Base-by-base conservation (phyloP, 1,140 invertebrate genomes). In the Aphelinus certus region DNA sequence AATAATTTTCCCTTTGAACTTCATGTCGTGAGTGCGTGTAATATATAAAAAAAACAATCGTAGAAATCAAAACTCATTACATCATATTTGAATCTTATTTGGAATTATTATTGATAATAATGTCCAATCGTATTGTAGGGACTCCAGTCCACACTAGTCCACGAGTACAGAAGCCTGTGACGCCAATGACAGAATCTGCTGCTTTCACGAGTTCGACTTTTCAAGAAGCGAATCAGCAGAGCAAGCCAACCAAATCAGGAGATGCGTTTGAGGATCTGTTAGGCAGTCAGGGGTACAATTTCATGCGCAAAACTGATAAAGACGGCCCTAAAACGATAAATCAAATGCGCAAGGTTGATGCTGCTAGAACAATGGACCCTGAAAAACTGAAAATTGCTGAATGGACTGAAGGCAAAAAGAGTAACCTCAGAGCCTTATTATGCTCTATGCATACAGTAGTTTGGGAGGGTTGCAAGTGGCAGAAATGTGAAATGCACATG, bases 391-490 rank as follows among this genome's bases (percentile, higher is more conserved):
- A 94, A 87, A 93, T 98, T 80, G 87, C 89, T 71, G 92, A 93
- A 83, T 93, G 93, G 93, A 96, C 92, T 47, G 95, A 98, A 84
- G 98, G 97, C 2, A 99, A 99, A 84, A 96, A 97, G 83, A 92
- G 94, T 63, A 99, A 99, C 85, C 96, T 99, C 75, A 91, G 98
- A 67, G 97, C 97, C 0, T 87, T 99, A 7, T 86, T 99, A 1
- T 97, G 97, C 80, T 97, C 97, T 0, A 88, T 99, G 81, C 95
- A 99, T 81, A 95, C 93, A 0, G 93, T 99, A 6, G 87, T 99
- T 47, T 99, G 98, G 98, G 96, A 95, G 63, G 95, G 95, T 65
- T 85, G 85, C 2, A 93, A 95, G 77, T 99, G 98, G 98, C 91
- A 93, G 75, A 93, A 94, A 76, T 94, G 94, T 79, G 95, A 97